Evolutionary conservation across 1,140 invertebrate genomes (phyloP), one percentile per base, ranked within the genome.

Genomic region (Steinernema khuongi): DNA sequence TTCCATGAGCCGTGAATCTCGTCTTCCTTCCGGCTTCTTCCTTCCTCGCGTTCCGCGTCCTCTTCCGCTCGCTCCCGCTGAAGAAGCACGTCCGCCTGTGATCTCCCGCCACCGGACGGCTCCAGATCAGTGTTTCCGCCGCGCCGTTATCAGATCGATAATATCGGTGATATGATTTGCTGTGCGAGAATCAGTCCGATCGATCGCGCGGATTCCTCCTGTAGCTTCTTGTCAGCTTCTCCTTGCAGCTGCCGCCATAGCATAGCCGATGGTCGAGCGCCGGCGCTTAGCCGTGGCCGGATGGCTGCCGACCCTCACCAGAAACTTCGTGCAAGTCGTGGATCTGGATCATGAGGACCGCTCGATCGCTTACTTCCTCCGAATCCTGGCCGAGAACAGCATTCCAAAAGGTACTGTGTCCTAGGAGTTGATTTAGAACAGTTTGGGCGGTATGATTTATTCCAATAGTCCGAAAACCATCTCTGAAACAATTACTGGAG

Each of bases 131-230:
- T n/a, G n/a, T n/a, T 60, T 11, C 50, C 50, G 50, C 14, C 26
- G 50, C 50, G 50, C 50, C 26, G 50, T 60, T 60, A 60, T 60
- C 50, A 60, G 14, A 60, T 60, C 36, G n/a, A n/a, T n/a, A n/a
- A n/a, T n/a, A 41, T 41, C 50, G 50, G 19, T 60, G 50, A 60
- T 60, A n/a, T 60, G 50, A 60, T 60, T 60, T 60, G 4, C 19
- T 14, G 4, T 60, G 50, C 26, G 36, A 7, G 36, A 11, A n/a
- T 41, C n/a, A n/a, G 7, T 7, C 36, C n/a, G 36, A 41, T 11
- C 7, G n/a, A 11, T 41, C 36, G n/a, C 7, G n/a, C n/a, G 7
- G 36, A n/a, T 11, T 41, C n/a, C n/a, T 7, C 36, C n/a, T 41
- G 7, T n/a, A 60, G 50, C 26, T 60, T 60, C 4, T 60, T 60